Percentiles rank a stretch among this genome's conserved stretches.
phyloP scores from a whole-genome alignment of 2,888 invertebrate genomes.

The Tupiocoris notatus region DNA sequence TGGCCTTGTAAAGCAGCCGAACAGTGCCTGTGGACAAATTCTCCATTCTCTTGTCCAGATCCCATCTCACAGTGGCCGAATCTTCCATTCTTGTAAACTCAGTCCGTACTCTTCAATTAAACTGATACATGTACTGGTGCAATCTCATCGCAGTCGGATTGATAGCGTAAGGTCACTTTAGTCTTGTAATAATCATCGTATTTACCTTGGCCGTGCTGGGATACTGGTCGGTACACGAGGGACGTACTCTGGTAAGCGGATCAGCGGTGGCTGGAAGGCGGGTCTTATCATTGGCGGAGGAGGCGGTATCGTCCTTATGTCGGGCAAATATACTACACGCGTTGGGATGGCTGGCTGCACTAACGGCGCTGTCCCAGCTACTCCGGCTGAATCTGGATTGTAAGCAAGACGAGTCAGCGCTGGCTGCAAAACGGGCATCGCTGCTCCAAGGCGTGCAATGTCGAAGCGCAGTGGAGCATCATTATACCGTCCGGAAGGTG shows the following conservation, averaged over 20 bases:
- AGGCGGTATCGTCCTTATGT: constrained; percentile 5
- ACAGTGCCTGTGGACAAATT: too few species aligned
- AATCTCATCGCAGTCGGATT: too few species aligned
- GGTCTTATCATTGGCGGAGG: constrained; percentile 2
- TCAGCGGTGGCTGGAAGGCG: constrained; percentile 18
- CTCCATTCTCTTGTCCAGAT: too few species aligned
- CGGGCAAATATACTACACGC: constrained; percentile 26
- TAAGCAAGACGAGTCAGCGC: constrained; percentile 25
- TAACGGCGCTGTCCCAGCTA: constrained; percentile 15
- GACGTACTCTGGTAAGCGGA: constrained; percentile 24
- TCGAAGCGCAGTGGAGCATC: constrained; percentile 27
- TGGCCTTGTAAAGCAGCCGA: too few species aligned
- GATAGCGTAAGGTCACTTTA: too few species aligned
- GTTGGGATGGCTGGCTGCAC: constrained; percentile 27
- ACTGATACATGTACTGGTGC: too few species aligned
- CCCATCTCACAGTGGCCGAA: too few species aligned
- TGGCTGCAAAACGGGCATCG: constrained; percentile 24
- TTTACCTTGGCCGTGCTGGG: constrained; percentile 21
- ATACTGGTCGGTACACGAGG: constrained; percentile 23
- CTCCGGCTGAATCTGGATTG: constrained; percentile 8
- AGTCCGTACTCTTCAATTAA: too few species aligned
- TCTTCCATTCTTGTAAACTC: too few species aligned
- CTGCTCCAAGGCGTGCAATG: constrained; percentile 24
- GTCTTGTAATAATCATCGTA: too few species aligned
- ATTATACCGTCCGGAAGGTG: constrained; percentile 15